phyloP scores from a whole-genome alignment of 1,140 invertebrate species.

The Campoletis sonorensis region DNA sequence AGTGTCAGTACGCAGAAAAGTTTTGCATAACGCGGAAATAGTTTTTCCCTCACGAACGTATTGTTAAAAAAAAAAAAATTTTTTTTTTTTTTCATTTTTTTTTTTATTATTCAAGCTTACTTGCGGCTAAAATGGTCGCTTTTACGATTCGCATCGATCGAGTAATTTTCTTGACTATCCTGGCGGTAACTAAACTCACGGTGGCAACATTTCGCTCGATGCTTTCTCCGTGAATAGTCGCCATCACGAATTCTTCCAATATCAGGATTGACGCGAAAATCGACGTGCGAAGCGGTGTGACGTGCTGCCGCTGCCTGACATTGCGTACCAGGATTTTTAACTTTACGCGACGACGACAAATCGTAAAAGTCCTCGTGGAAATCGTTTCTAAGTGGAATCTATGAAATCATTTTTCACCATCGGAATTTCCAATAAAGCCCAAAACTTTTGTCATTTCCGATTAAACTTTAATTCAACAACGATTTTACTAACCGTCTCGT shows the following conservation, averaged over 20 bases:
- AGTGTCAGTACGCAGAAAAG: background rate
- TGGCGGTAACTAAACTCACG: slow-evolving; percentile 58
- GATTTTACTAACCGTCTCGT: background rate
- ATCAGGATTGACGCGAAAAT: slow-evolving; percentile 43
- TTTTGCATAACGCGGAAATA: background rate
- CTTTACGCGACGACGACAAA: slow-evolving; percentile 8
- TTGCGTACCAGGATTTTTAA: slow-evolving; percentile 23
- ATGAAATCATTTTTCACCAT: background rate
- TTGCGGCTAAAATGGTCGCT: slow-evolving; percentile 8
- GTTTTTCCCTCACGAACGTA: background rate
- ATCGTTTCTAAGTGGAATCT: slow-evolving; percentile 10
- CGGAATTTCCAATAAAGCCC: too few relatives aligned
- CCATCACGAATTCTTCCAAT: background rate
- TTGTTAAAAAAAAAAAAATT: background rate
- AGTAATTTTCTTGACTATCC: slow-evolving; percentile 19
- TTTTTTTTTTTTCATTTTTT: background rate
- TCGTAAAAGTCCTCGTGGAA: slow-evolving; percentile 48
- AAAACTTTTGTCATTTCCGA: too few relatives aligned
- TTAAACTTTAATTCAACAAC: too few relatives aligned
- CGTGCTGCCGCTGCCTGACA: background rate
- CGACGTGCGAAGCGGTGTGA: background rate
- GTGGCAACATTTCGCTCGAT: slow-evolving; percentile 47
- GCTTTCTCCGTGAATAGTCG: slow-evolving; percentile 35
- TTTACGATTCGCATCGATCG: background rate
- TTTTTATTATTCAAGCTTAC: slow-evolving; percentile 43